Evolutionary conservation across 1,140 invertebrate species (phyloP).

Genomic region (Euwallacea fornicatus): DNA sequence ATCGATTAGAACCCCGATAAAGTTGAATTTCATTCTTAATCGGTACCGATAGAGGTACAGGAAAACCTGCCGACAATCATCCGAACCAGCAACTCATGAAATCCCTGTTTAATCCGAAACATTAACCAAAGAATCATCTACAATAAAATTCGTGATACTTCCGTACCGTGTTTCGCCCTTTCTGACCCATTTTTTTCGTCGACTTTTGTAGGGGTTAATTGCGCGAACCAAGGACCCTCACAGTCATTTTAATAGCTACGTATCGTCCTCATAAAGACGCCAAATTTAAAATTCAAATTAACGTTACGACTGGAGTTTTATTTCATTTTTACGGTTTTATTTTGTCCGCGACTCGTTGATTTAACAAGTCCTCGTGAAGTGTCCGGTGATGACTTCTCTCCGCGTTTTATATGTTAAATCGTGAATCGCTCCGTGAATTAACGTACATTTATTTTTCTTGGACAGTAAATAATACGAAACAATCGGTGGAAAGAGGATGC

Average conservation of each 20-base stretch:
- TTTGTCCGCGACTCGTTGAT: neutral
- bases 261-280: slow-evolving; percentile 23
- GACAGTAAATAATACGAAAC: neutral
- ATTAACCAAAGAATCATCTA: too few relatives aligned
- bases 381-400: neutral
- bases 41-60: too few relatives aligned
- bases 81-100: too few relatives aligned
- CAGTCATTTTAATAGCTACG: slow-evolving; percentile 29
- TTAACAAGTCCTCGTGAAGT: neutral
- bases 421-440: neutral
- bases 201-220: slow-evolving; percentile 11
- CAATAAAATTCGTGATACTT: too few relatives aligned
- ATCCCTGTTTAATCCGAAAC: too few relatives aligned
- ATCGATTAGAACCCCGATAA: too few relatives aligned
- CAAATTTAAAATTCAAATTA: slow-evolving; percentile 27
- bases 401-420: neutral
- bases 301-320: slow-evolving; percentile 17
- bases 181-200: too few relatives aligned
- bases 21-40: too few relatives aligned
- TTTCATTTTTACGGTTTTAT: slow-evolving; percentile 26
- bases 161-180: too few relatives aligned
- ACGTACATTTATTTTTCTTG: neutral
- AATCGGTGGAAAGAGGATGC: neutral
- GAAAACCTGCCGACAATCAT: too few relatives aligned
- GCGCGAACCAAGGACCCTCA: slow-evolving; percentile 14